A percentile compares a stretch with the other conserved stretches of the same genome.
phyloP scores from a whole-genome alignment of 2,888 invertebrate genomes.

The Limenitis camilla region DNA sequence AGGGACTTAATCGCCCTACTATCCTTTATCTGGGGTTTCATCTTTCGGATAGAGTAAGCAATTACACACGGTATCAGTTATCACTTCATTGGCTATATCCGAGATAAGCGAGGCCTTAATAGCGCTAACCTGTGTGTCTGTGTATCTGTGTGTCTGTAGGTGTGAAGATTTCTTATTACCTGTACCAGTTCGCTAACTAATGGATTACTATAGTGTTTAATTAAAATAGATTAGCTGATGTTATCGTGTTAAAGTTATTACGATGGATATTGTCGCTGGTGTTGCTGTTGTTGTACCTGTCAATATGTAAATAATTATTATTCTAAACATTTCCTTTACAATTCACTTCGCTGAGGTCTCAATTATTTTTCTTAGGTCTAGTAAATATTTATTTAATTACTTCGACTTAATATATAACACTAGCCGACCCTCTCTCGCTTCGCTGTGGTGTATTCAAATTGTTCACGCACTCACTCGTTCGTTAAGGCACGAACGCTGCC shows the following conservation, averaged over 20 bases:
- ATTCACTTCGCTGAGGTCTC: too few species aligned
- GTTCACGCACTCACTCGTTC: too few species aligned
- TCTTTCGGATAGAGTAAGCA: constrained; percentile 5
- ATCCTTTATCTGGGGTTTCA: background rate
- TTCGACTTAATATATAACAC: too few species aligned
- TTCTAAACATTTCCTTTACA: too few species aligned
- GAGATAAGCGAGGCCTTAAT: constrained; percentile 10
- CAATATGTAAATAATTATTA: too few species aligned
- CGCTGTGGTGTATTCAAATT: too few species aligned
- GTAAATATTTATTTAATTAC: too few species aligned
- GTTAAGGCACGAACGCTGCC: too few species aligned
- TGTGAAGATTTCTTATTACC: constrained; percentile 10
- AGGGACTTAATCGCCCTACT: background rate
- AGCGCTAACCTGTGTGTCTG: background rate
- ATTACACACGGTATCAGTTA: constrained; percentile 4
- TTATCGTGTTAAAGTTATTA: background rate
- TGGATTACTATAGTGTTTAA: constrained; percentile 8
- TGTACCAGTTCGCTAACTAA: constrained; percentile 4
- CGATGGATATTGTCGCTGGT: background rate
- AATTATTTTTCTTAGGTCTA: too few species aligned
- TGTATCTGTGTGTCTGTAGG: constrained; percentile 1
- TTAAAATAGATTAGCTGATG: constrained; percentile 8
- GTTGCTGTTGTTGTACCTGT: background rate
- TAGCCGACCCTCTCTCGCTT: too few species aligned
- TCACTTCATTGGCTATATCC: background rate